Percentiles rank a stretch among this genome's conserved stretches.
phyloP scores from a whole-genome alignment of 2,113 vertebrate genomes.

The Podarcis cretensis region DNA sequence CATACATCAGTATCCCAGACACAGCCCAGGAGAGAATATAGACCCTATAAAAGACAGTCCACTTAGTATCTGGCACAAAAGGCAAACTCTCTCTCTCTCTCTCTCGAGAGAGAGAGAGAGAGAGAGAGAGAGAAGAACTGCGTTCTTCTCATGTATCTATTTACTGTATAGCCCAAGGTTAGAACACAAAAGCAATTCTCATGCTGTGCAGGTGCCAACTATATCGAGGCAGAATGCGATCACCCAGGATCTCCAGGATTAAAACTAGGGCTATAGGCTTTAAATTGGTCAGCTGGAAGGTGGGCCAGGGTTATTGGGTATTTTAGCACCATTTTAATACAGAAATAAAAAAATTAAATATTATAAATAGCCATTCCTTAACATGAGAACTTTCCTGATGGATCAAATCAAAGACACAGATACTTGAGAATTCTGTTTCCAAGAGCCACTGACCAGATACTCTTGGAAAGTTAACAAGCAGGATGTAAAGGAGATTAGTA shows the following conservation, averaged over 20 bases:
- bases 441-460: no score
- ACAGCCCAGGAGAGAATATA: neutral
- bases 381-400: no score
- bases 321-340: no score
- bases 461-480: no score
- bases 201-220: fast-evolving
- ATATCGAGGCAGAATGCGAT: no score
- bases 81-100: neutral
- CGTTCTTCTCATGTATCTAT: neutral
- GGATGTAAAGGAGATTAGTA: no score
- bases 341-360: no score
- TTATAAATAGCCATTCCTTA: no score
- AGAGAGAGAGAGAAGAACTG: neutral
- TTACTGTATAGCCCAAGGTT: neutral
- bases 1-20: neutral
- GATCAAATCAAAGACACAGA: no score
- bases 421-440: no score
- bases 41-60: neutral
- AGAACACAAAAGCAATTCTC: neutral
- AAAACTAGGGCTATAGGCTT: neutral
- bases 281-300: no score
- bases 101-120: neutral
- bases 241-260: neutral
- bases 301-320: no score
- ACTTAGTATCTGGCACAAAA: neutral